Evolutionary conservation across 64 coral and sea anemone genomes (phyloP), one percentile per base, ranked within the genome.

Genomic region (Stichodactyla helianthus): DNA sequence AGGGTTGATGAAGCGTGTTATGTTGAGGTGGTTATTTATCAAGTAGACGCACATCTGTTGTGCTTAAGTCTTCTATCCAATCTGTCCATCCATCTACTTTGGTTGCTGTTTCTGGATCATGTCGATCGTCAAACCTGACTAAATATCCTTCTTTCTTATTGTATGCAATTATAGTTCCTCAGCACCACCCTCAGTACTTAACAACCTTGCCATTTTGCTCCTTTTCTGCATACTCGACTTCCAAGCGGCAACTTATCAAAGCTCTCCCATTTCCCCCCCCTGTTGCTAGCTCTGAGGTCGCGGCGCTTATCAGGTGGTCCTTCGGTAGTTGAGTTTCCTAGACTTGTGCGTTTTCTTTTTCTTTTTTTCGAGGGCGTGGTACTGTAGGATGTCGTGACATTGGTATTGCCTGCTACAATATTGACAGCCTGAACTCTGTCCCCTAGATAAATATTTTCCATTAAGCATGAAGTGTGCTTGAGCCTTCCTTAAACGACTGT

Each of bases 391-490:
- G 89, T 91, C 6, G 83, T 91, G 14, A 91, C 59, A 63, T 91
- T 79, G 18, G 26, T 62, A 76, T 85, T 31, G 53, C 53, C 54
- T n/a, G 25, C 89, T 50, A 67, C 82, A 78, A 77, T 86, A 64
- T 91, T 91, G 18, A 91, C 89, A 50, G 83, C 89, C 9, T 86
- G 83, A 20, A 91, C 51, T 9, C 83, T 82, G 85, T 91, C 82
- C 53, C 84, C 88, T 28, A 82, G 82, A 57, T 89, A 89, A 56
- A 84, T 89, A 52, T 89, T 89, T 52, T 89, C 88, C 20, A 89
- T 20, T 15, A 71, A 14, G 82, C 55, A 56, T 89, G 59, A n/a
- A 89, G 61, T 22, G 53, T 83, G 20, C 15, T 89, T 60, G 79
- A 65, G 15, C 82, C 82, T 50, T 89, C 67, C 63, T 83, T 59